Base-by-base conservation (phyloP, 2,113 vertebrate genomes). In the Ammodramus savannarum region DNA sequence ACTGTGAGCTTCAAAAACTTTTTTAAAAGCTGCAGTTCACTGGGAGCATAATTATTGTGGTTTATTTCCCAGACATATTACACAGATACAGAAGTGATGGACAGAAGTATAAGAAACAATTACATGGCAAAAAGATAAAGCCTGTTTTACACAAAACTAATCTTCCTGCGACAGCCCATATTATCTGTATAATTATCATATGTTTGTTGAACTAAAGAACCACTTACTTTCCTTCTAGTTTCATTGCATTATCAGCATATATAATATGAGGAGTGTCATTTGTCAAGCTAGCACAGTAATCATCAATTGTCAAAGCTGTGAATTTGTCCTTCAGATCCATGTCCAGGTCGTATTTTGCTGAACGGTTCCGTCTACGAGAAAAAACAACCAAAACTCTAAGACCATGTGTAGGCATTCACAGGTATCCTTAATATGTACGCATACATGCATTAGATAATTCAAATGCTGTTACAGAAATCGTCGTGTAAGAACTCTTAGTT, bases 281-380 rank as follows among this genome's bases (percentile, higher is more conserved):
- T 93, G 97, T 98, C 96, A 99, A 97, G n/a, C 97, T 78, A 61
- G 97, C 95, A 90, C 99, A 99, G 90, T 98, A 98, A 85, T 98
- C 97, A 22, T 99, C 99, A 3, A 99, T 98, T 21, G 82, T 97
- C 81, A 99, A 95, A 29, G 99, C 99, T 32, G 95, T 87, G 75
- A 96, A 98, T 86, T 99, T 99, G 95, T 99, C 98, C 95, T 97
- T 98, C 95, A 99, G 94, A 78, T 99, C 99, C 94, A 98, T 98
- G 84, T 99, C 99, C 48, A 99, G 95, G 21, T 92, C 95, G 84
- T 99, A 99, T 91, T 98, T 99, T 73, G 98, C 97, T 9, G 98
- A 98, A 63, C 98, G 98, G 95, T 99, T 99, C 86, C 98, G 93
- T 96, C 99, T 99, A 94, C 58, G 95, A 78, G 73, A 72, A 74